Evolutionary conservation across 2,113 vertebrate species (phyloP), one percentile per base, ranked within the genome.

Genomic region (zebrafish (Danio rerio)): DNA sequence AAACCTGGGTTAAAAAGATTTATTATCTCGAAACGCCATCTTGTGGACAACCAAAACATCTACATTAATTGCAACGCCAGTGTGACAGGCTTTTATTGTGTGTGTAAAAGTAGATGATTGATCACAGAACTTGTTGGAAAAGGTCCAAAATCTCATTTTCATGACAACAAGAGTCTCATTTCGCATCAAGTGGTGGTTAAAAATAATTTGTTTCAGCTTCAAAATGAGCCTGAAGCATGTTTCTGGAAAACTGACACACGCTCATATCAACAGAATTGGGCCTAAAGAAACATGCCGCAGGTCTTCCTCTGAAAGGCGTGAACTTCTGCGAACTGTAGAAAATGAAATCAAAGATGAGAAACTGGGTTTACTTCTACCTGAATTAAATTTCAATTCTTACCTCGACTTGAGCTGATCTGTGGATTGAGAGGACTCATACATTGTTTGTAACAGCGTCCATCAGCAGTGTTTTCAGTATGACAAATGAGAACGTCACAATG

Each of bases 201-300:
- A 31, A 31, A 31, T 31, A 1, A 31, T 31, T 1, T 31, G 31
- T 31, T 31, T 31, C 31, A 3, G 31, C 31, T 31, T 31, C 31
- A 31, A 3, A 31, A 31, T 31, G 31, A 31, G 31, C 31, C 31
- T 31, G 31, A 31, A 31, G 31, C 31, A 3, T 31, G 31, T 31
- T 31, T 31, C 31, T 31, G 31, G 31, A 31, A 31, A 31, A 31
- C 31, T 31, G 31, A 31, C 49, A 52, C 7, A 5, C 49, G 59
- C 31, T 65, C 13, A 78, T 12, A 78, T 78, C 20, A 78, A 53
- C 47, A 78, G 76, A 78, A 66, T 78, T 0, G 76, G 76, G 13
- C 76, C 76, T 55, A n/a, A 2, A 31, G 61, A 78, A 20, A 78
- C 59, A 13, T 66, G 61, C 21, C 65, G 21, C 21, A 9, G 13